These are phyloP conservation scores for Bos javanicus DNA, from an alignment of 2,113 vertebrate species.

Conservation along the genomic window DNA sequence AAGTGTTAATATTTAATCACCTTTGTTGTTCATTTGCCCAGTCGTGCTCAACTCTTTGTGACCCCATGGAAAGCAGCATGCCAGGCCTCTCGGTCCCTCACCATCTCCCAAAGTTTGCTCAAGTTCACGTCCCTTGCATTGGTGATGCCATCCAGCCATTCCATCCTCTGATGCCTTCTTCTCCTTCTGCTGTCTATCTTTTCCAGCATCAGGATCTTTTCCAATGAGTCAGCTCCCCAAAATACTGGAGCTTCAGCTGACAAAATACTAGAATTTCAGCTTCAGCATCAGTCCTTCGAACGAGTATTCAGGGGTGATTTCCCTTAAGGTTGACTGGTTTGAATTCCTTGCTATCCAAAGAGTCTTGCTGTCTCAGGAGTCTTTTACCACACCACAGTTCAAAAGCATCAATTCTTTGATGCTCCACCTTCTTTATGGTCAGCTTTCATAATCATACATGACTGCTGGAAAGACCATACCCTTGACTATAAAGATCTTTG, in stretches of 20 bases:
- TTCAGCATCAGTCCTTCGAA: background rate
- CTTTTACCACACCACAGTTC: background rate
- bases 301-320: fast-evolving
- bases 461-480: background rate
- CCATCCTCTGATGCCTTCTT: background rate
- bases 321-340: background rate
- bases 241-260: background rate
- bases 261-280: background rate
- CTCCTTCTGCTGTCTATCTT: background rate
- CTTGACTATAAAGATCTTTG: background rate
- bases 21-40: background rate
- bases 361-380: background rate
- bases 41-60: background rate
- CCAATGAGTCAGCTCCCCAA: background rate
- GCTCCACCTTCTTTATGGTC: background rate
- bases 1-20: background rate
- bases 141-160: background rate
- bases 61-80: fast-evolving
- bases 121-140: background rate
- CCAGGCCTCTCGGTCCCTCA: background rate
- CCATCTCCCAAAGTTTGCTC: background rate
- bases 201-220: background rate
- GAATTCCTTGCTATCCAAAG: background rate
- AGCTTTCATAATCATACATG: background rate
- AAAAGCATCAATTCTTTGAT: background rate